Conservation (phyloP, 2,113 vertebrate genomes). For the Naja naja region DNA sequence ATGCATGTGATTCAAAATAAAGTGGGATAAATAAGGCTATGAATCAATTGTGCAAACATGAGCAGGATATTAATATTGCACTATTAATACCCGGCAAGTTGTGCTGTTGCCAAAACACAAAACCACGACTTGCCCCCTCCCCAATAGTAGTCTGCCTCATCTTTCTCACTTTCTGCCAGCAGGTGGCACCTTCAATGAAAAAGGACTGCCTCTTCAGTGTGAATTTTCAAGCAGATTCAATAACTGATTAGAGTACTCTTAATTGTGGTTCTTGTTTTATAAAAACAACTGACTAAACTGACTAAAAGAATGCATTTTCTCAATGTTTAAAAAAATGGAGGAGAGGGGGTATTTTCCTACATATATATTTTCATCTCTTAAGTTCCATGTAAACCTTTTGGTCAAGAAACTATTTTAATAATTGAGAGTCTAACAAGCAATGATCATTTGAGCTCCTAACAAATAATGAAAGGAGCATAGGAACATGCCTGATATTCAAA, state of each 20-base stretch:
- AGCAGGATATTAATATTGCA: neutral
- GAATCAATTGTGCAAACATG: constrained; percentile 17
- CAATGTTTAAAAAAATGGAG: neutral
- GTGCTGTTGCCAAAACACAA: neutral
- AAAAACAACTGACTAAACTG: neutral
- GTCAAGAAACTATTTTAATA: neutral
- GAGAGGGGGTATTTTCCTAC: neutral
- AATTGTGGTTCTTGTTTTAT: neutral
- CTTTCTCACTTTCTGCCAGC: neutral
- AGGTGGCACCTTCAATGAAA: constrained; percentile 6
- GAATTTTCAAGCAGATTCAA: neutral
- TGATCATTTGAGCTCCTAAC: no score
- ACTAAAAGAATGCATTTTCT: neutral
- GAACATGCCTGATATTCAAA: neutral
- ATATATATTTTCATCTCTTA: neutral
- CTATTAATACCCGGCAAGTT: neutral
- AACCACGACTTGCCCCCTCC: neutral
- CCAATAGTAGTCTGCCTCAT: neutral
- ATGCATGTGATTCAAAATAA: constrained; percentile 15
- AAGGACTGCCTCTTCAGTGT: neutral
- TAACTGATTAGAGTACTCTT: neutral
- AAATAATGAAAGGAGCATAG: neutral
- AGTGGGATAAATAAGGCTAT: constrained; percentile 25
- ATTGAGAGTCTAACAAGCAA: neutral
- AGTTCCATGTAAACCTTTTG: neutral